These are phyloP conservation scores for Dolichoris vasculosae DNA, from an alignment of 1,140 invertebrate species.

Conservation along the genomic window DNA sequence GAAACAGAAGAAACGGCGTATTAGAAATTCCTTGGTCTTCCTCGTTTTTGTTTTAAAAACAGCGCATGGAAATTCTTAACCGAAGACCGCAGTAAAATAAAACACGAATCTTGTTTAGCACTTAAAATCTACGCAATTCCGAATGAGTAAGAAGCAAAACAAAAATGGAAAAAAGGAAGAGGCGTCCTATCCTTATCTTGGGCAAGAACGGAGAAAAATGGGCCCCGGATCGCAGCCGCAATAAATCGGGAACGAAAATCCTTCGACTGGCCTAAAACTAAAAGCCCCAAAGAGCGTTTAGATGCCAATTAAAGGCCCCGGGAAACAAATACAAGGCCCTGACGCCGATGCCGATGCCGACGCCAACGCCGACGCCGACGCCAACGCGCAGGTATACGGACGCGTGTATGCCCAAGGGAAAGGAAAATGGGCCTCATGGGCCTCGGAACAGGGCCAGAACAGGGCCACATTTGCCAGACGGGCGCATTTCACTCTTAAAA, in stretches of 20 bases:
- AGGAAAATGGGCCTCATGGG: conserved; percentile 14
- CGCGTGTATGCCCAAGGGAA: too few relatives aligned
- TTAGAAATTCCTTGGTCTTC: not conserved
- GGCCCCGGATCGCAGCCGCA: not conserved
- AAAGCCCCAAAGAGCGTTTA: conserved; percentile 31
- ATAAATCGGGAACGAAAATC: conserved; percentile 31
- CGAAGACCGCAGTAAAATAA: conserved; percentile 9
- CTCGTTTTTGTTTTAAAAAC: not conserved
- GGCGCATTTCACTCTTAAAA: conserved; percentile 18
- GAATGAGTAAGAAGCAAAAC: not conserved
- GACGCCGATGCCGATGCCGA: not conserved
- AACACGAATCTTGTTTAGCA: conserved; percentile 18
- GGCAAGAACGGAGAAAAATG: not conserved
- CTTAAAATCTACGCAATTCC: not conserved
- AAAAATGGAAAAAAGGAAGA: not conserved
- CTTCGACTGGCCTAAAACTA: conserved; percentile 8
- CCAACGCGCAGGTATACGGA: not conserved
- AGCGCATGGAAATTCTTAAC: not conserved
- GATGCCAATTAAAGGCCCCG: conserved; percentile 46
- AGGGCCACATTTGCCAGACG: too few relatives aligned
- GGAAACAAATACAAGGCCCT: conserved; percentile 13
- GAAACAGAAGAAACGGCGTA: not conserved
- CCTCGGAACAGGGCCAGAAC: not conserved
- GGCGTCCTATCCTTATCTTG: not conserved
- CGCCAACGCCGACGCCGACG: not conserved